These are phyloP conservation scores for Schizaphis graminum DNA, from an alignment of 2,888 invertebrate species.

Conservation along the genomic window DNA sequence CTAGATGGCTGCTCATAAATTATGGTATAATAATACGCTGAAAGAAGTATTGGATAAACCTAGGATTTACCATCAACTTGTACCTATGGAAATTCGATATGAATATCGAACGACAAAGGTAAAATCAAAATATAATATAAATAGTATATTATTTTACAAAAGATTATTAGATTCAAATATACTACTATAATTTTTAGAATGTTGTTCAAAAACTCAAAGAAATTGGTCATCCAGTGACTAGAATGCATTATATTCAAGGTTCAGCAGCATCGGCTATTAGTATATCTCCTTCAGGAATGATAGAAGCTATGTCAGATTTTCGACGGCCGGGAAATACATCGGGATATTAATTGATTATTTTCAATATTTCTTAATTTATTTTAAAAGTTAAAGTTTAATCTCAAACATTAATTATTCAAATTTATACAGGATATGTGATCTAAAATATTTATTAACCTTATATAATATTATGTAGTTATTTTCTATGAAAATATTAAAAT, in stretches of 20 bases:
- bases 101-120: conserved; percentile 72
- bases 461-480: neutral
- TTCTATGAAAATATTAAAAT: neutral
- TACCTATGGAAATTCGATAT: conserved; percentile 79
- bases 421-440: neutral
- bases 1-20: conserved; percentile 78
- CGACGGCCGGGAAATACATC: conserved; percentile 54
- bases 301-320: conserved; percentile 53
- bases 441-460: neutral
- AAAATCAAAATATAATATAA: conserved; percentile 60
- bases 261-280: conserved; percentile 41
- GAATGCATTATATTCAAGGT: neutral
- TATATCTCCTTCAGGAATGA: conserved; percentile 29
- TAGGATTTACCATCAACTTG: conserved; percentile 89
- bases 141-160: neutral
- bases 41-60: conserved; percentile 79
- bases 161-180: neutral
- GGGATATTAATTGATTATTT: conserved; percentile 32
- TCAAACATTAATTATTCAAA: neutral
- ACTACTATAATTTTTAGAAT: conserved; percentile 11
- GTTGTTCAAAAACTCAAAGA: conserved; percentile 46
- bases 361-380: neutral
- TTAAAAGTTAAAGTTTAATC: neutral
- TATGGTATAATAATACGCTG: conserved; percentile 78
- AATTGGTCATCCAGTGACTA: conserved; percentile 22